A percentile compares a stretch with the other conserved stretches of the same genome.
Conservation (phyloP, 2,888 invertebrate genomes). For the Salticus scenicus region DNA sequence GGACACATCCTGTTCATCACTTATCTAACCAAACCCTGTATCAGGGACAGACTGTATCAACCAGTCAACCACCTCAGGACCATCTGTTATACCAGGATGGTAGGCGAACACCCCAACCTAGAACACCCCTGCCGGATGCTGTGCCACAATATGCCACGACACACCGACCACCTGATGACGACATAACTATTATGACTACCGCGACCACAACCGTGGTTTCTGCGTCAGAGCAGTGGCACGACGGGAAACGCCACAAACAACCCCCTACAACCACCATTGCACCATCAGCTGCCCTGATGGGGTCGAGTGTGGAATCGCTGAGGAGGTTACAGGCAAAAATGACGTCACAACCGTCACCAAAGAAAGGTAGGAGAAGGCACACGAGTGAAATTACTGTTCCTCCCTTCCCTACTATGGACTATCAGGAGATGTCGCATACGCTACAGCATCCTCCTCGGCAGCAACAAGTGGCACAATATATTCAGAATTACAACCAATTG, state of each 20-base stretch:
- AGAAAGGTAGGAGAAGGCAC: slow-evolving; percentile 77
- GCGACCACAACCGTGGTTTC: slow-evolving; percentile 65
- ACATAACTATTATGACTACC: slow-evolving; percentile 67
- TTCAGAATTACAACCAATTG: slow-evolving; percentile 7
- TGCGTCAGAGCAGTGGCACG: slow-evolving; percentile 48
- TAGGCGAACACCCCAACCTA: slow-evolving; percentile 10
- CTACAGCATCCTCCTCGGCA: slow-evolving; percentile 7
- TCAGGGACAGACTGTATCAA: slow-evolving; percentile 6
- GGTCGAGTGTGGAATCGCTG: slow-evolving; percentile 35
- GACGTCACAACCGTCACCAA: slow-evolving; percentile 75
- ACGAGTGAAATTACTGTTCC: slow-evolving; percentile 79
- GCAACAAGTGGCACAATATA: neutral
- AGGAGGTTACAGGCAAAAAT: slow-evolving; percentile 72
- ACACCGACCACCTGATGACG: slow-evolving; percentile 42
- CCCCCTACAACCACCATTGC: slow-evolving; percentile 39
- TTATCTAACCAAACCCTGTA: slow-evolving; percentile 6
- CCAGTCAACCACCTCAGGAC: slow-evolving; percentile 18
- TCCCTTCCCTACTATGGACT: slow-evolving; percentile 78
- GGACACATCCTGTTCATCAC: neutral
- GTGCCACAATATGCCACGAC: slow-evolving; percentile 36
- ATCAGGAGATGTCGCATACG: slow-evolving; percentile 26
- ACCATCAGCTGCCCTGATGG: slow-evolving; percentile 36
- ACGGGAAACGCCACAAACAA: neutral
- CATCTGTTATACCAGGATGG: slow-evolving; percentile 26
- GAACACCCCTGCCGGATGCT: slow-evolving; percentile 52